A percentile compares a stretch with the other conserved stretches of the same genome.
Conservation (phyloP, 2,888 invertebrate species). For the Asteroscopus sphinx region DNA sequence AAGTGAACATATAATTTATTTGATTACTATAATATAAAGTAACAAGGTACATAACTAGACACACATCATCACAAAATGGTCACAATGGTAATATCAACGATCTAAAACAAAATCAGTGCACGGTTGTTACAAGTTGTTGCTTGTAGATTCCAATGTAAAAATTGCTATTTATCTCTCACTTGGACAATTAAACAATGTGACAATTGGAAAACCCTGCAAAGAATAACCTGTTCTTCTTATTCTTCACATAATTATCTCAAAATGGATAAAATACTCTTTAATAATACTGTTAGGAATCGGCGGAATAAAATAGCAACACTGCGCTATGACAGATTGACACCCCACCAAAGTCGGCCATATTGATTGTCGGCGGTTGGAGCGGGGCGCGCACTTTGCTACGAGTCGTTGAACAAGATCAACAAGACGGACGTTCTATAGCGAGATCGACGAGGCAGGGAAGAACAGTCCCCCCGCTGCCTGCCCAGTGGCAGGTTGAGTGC, state of each 20-base stretch:
- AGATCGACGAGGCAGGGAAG: no score
- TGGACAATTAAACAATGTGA: conserved; percentile 20
- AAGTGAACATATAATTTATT: conserved; percentile 19
- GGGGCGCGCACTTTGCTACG: no score
- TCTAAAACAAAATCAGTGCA: conserved; percentile 45
- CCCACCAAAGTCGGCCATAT: no score
- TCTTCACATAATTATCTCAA: neutral
- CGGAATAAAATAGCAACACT: no score
- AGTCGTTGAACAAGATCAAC: no score
- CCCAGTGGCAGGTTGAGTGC: no score
- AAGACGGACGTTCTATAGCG: no score
- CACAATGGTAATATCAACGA: conserved; percentile 56
- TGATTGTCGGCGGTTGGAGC: no score
- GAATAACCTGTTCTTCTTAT: conserved; percentile 19
- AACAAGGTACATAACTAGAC: conserved; percentile 18
- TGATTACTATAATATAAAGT: conserved; percentile 3
- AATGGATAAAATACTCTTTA: no score
- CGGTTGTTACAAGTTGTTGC: neutral
- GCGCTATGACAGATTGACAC: no score
- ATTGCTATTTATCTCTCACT: neutral
- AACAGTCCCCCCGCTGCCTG: no score
- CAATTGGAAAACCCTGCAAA: conserved; percentile 38
- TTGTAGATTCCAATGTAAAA: conserved; percentile 7
- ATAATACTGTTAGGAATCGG: no score
- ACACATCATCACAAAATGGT: conserved; percentile 26